phyloP scores from a whole-genome alignment of 2,888 invertebrate species.

The Entomobrya proxima region DNA sequence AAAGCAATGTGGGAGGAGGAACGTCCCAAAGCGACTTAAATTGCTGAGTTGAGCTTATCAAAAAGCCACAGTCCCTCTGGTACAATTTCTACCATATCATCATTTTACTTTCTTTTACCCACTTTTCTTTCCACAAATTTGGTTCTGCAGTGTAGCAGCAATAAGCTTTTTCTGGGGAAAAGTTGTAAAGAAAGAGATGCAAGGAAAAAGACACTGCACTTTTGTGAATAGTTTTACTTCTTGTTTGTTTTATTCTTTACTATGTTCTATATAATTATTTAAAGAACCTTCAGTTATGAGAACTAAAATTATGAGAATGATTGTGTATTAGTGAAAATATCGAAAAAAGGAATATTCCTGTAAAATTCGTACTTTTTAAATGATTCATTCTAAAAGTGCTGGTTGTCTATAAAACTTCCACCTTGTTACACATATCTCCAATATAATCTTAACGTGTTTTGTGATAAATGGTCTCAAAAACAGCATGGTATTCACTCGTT shows the following conservation, averaged over 20 bases:
- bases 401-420: conserved; percentile 49
- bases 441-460: conserved; percentile 38
- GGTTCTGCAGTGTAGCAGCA: background rate
- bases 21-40: conserved; percentile 68
- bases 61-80: conserved; percentile 67
- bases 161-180: background rate
- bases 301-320: too few species aligned
- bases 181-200: background rate
- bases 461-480: conserved; percentile 45
- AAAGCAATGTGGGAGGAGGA: conserved; percentile 18
- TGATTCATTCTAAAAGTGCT: background rate
- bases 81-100: conserved; percentile 70
- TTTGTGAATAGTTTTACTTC: too few species aligned
- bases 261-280: too few species aligned
- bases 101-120: conserved; percentile 54
- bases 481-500: background rate
- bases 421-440: conserved; percentile 34
- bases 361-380: background rate
- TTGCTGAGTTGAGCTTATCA: conserved; percentile 72
- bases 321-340: background rate
- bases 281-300: too few species aligned
- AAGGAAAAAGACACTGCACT: too few species aligned
- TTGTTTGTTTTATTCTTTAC: too few species aligned
- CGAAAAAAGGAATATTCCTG: background rate
- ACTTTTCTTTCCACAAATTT: conserved; percentile 18